A percentile compares a stretch with the other conserved stretches of the same genome.
Conservation (phyloP, 1,140 invertebrate genomes). For the Neoseiulus cucumeris region DNA sequence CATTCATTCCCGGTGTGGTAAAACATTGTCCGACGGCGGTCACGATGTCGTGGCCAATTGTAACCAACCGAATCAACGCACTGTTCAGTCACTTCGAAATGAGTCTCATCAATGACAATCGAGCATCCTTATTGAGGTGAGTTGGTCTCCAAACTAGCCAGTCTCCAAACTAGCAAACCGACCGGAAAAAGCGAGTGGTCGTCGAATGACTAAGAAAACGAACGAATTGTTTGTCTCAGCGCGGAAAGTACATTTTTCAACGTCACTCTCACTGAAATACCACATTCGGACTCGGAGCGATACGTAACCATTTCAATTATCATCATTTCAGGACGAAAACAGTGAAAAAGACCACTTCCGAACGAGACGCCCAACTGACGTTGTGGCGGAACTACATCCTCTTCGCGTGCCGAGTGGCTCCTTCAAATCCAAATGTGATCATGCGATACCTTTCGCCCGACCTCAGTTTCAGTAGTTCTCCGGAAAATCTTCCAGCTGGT, state of each 20-base stretch:
- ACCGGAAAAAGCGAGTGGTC: too few relatives aligned
- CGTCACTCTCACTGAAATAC: too few relatives aligned
- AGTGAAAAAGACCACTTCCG: slow-evolving; percentile 63
- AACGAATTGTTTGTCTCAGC: too few relatives aligned
- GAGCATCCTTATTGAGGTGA: slow-evolving; percentile 69
- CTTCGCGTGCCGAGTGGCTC: slow-evolving; percentile 78
- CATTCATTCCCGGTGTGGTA: slow-evolving; percentile 56
- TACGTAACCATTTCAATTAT: too few relatives aligned
- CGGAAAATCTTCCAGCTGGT: slow-evolving; percentile 59
- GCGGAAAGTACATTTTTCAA: too few relatives aligned
- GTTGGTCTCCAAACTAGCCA: slow-evolving; percentile 26
- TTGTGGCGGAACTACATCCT: slow-evolving; percentile 91
- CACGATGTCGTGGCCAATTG: slow-evolving; percentile 80
- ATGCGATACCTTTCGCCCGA: slow-evolving; percentile 68
- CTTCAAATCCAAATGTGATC: slow-evolving; percentile 49
- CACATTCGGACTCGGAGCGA: too few relatives aligned
- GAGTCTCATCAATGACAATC: slow-evolving; percentile 86
- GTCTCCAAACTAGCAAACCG: too few relatives aligned
- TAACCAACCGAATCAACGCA: slow-evolving; percentile 69
- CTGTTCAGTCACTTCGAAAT: slow-evolving; percentile 77
- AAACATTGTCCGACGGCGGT: slow-evolving; percentile 61
- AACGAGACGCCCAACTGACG: slow-evolving; percentile 73
- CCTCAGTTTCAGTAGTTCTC: slow-evolving; percentile 53
- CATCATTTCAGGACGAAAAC: slow-evolving; percentile 32
- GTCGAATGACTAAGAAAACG: too few relatives aligned